Base-by-base conservation (phyloP, 2,113 vertebrate species). In the Alces alces region DNA sequence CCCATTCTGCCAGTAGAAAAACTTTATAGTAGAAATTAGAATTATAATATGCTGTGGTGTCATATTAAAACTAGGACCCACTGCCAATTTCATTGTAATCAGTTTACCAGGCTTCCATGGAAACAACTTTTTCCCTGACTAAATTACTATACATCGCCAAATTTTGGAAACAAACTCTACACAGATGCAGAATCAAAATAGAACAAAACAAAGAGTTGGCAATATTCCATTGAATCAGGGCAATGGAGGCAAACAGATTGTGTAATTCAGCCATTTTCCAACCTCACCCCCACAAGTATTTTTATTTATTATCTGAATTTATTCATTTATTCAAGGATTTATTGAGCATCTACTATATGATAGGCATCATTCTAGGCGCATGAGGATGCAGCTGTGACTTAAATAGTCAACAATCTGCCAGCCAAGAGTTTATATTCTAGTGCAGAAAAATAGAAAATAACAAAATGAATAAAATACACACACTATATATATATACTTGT, bases 161-260 rank as follows among this genome's bases (percentile, higher is more conserved):
- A 96, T 96, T 98, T 98, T 98, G 97, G 98, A 98, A 97, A 95
- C 89, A 52, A 98, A 95, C 97, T 97, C 97, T 91, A 98, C 91
- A 96, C 98, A 98, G 97, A 98, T 98, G 98, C 91, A 97, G 79
- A 95, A 96, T 98, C 96, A 96, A 98, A 98, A 98, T 95, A 97
- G 97, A 98, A 98, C 95, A 96, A 98, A 97, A 91, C 92, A 90
- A 96, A 88, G 91, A 93, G 39, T 66, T 98, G 98, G 95, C 96
- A 86, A 78, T 86, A 76, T 86, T 94, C 95, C 97, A 98, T n/a
- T 82, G 95, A 95, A 93, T 87, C 78, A 93, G 78, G 91, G 78
- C 86, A 93, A 91, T 91, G 54, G 82, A 94, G 93, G 91, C 90
- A 96, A 79, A 95, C 88, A 91, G 50, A 89, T 60, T 96, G 94